Base-by-base conservation (phyloP, 2,113 vertebrate species). In the Sula dactylatra region DNA sequence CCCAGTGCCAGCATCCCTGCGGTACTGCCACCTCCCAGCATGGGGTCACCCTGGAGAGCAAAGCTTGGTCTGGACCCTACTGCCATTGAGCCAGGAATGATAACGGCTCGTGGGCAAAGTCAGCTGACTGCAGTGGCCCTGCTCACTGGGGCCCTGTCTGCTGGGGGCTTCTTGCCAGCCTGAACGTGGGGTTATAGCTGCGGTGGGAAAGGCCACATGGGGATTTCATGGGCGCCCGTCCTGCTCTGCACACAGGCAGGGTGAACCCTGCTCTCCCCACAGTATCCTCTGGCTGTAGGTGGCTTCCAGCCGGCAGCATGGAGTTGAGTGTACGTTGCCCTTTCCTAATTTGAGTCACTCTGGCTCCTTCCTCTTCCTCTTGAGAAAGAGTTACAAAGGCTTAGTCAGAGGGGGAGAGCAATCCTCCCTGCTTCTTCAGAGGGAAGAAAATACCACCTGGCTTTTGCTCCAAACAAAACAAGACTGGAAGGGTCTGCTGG, bases 291-390 rank as follows among this genome's bases (percentile, higher is more conserved):
- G 11, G 69, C 69, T 81, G 58, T 64, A 94, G 36, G 76, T 95
- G 86, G 86, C 67, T 77, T 81, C 67, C 58, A 94, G 71, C 15
- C 6, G 12, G 50, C 3, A 2, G 7, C 4, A 1, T 26, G 42
- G 31, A 32, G 40, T 34, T 3, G 8, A 88, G 25, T 6, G 29
- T 67, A 32, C 4, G 1, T 59, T 7, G 4, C 25, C 27, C 40
- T 81, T 84, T 91, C 88, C 73, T 88, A 86, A 84, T 81, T 84
- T 95, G 71, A 94, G 84, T 94, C 89, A 96, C 55, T 85, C 65
- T n/a, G 66, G 31, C 95, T 93, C 86, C 89, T 94, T 97, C 86
- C 81, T 91, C 67, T 97, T 97, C 94, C 24, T 7, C 32, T 70
- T 29, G 70, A 95, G 82, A 84, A 93, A 87, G 38, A 88, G 26